Evolutionary conservation across 1,140 invertebrate species (phyloP).

Genomic region (Trichonephila clavata): DNA sequence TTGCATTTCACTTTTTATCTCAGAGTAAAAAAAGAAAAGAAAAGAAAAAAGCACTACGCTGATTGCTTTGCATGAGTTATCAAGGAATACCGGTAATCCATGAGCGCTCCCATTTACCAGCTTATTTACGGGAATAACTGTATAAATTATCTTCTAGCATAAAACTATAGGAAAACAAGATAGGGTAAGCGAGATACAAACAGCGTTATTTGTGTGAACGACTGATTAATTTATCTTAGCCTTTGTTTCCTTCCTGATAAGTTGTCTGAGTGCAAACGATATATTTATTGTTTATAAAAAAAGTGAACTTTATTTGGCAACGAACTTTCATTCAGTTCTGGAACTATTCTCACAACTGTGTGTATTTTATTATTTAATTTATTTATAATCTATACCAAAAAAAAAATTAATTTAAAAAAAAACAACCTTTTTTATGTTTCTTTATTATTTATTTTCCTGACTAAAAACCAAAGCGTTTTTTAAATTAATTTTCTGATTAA

Average conservation of each 20-base stretch:
- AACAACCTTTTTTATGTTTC: no score
- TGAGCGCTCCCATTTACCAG: neutral
- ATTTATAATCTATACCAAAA: no score
- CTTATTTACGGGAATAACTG: neutral
- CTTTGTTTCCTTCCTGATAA: neutral
- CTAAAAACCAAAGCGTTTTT: no score
- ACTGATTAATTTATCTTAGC: neutral
- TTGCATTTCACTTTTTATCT: conserved; percentile 28
- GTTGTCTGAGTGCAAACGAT: no score
- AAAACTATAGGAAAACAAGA: neutral
- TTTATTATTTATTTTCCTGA: no score
- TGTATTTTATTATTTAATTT: no score
- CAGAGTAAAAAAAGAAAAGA: neutral
- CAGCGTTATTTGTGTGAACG: neutral
- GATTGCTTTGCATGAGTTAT: neutral
- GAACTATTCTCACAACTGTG: no score
- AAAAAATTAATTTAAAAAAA: no score
- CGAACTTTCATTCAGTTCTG: no score
- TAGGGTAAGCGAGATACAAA: neutral
- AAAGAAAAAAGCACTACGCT: neutral
- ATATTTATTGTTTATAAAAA: no score
- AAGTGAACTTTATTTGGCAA: no score
- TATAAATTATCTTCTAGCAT: neutral
- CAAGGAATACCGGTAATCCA: neutral
- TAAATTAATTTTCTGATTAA: no score